Evolutionary conservation across 2,888 invertebrate species (phyloP), one percentile per base, ranked within the genome.

Genomic region (Tenthredo amoena): DNA sequence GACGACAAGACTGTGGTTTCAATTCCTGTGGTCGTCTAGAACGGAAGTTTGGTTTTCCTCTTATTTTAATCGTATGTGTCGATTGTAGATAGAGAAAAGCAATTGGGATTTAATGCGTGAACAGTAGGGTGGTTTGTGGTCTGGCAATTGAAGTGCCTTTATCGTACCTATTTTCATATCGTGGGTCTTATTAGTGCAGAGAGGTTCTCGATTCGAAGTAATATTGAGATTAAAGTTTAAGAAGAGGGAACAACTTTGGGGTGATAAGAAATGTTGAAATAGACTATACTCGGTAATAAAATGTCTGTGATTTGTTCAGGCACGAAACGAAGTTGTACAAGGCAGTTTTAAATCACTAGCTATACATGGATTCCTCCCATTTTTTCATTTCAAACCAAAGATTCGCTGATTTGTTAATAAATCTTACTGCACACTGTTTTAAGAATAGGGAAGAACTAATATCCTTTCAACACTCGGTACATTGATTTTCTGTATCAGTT

Each of bases 221-320:
- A 55, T n/a, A 18, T 34, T 15, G n/a, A 77, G 77, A 77, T 77
- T 77, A 55, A 34, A 31, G 37, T 81, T 21, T 6, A 37, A 40
- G 62, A 62, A 68, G 68, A 68, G 55, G n/a, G 31, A 77, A 74
- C 26, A 77, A 74, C 74, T 74, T 40, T 5, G 5, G 55, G 34
- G 77, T n/a, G 77, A 77, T 77, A 77, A 55, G 50, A 76, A 34
- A 55, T 18, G 2, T n/a, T 77, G 7, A 77, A 77, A 77, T 77
- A 55, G 31, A 50, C 77, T 47, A 72, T 72, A 68, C 21, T 21
- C 31, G 31, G 31, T 77, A 26, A 31, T 50, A 50, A 34, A 31
- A 34, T 55, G 37, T 50, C 77, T 50, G 50, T 81, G 81, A 77
- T 31, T 26, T 21, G 31, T 55, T 55, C 15, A 55, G 12, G 55